Evolutionary conservation across 2,888 invertebrate species (phyloP).

Genomic region (Drosophila anceps): DNA sequence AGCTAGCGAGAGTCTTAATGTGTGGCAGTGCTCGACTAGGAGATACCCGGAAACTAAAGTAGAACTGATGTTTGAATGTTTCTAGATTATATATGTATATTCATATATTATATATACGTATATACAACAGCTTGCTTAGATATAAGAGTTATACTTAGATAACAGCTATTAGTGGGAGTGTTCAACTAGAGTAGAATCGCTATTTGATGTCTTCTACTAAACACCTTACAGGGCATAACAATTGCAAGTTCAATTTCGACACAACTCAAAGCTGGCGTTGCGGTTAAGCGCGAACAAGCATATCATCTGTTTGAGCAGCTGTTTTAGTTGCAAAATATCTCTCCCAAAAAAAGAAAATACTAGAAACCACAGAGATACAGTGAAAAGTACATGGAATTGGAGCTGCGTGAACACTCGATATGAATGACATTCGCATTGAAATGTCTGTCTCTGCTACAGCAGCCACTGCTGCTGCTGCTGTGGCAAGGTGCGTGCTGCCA

Average conservation of each 20-base stretch:
- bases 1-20: not conserved
- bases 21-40: not conserved
- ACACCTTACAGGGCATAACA: constrained; percentile 13
- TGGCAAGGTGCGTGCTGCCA: constrained; percentile 11
- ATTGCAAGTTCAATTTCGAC: constrained; percentile 58
- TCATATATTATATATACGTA: no score
- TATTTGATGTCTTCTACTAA: not conserved
- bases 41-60: not conserved
- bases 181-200: not conserved
- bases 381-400: not conserved
- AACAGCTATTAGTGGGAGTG: constrained; percentile 13
- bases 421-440: constrained; percentile 27
- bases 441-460: not conserved
- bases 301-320: constrained; percentile 17
- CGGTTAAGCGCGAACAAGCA: constrained; percentile 1
- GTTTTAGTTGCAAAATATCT: constrained; percentile 45
- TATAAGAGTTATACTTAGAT: not conserved
- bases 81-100: no score
- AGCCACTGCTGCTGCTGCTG: not conserved
- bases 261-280: constrained; percentile 15
- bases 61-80: no score
- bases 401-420: constrained; percentile 25
- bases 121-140: no score
- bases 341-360: constrained; percentile 8
- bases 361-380: not conserved